Evolutionary conservation across 2,888 invertebrate genomes (phyloP).

Genomic region (Elegia similella): DNA sequence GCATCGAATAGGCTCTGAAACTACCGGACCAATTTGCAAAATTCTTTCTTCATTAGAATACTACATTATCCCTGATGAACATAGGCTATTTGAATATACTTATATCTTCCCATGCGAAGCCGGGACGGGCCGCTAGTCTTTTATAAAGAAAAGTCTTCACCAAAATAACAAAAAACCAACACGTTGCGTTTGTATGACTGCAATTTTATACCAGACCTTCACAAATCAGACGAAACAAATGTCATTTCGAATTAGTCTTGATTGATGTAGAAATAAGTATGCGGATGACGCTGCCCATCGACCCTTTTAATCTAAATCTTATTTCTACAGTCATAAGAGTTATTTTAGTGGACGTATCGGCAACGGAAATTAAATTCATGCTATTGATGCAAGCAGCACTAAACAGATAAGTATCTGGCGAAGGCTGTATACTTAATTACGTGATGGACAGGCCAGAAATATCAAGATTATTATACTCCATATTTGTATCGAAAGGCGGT

Average conservation of each 20-base stretch:
- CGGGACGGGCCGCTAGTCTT: no score
- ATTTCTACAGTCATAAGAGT: not conserved
- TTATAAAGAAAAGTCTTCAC: no score
- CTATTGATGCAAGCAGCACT: constrained; percentile 13
- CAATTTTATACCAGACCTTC: constrained; percentile 3
- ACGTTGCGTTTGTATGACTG: not conserved
- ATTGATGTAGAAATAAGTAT: constrained; percentile 12
- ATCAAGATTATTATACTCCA: constrained; percentile 5
- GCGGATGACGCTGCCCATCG: not conserved
- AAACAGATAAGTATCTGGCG: constrained; percentile 11
- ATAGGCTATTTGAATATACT: no score
- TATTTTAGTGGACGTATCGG: not conserved
- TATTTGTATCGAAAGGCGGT: constrained; percentile 1
- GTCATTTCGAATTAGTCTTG: constrained; percentile 17
- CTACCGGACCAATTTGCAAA: no score
- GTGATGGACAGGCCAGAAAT: constrained; percentile 1
- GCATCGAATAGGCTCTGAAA: no score
- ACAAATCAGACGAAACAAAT: constrained; percentile 11
- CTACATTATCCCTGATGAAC: no score
- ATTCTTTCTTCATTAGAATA: no score
- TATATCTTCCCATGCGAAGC: no score
- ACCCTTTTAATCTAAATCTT: not conserved
- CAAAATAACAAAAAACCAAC: not conserved
- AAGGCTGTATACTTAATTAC: constrained; percentile 11
- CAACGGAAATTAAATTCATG: constrained; percentile 10